Conservation (phyloP, 2,797 vertebrate species). For the Acrossocheilus fasciatus region DNA sequence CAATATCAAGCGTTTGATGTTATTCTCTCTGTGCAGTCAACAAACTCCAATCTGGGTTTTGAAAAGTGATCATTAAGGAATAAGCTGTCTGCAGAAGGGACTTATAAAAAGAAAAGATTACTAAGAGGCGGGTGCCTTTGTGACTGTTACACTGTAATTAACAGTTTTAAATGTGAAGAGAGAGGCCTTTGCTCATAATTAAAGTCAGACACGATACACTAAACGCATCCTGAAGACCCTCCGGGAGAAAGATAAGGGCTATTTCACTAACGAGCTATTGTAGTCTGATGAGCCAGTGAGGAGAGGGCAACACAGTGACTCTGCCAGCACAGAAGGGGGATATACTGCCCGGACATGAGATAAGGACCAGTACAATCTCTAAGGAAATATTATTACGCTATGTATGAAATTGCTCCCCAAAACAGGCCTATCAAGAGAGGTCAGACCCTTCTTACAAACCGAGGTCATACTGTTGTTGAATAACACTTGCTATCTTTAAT, state of each 20-base stretch:
- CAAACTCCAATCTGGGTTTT: slow-evolving; percentile 50
- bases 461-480: not conserved
- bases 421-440: slow-evolving; percentile 6
- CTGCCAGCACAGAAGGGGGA: not conserved
- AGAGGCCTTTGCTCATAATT: slow-evolving; percentile 63
- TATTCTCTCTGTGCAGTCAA: slow-evolving; percentile 44
- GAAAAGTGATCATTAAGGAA: slow-evolving; percentile 56
- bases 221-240: slow-evolving; percentile 48
- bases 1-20: slow-evolving; percentile 36
- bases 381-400: slow-evolving; percentile 10
- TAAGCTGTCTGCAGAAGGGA: slow-evolving; percentile 42
- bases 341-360: slow-evolving; percentile 34
- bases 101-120: slow-evolving; percentile 54
- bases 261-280: slow-evolving; percentile 62
- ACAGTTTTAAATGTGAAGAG: slow-evolving; percentile 57
- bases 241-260: slow-evolving; percentile 54
- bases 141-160: slow-evolving; percentile 59
- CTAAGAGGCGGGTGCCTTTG: slow-evolving; percentile 48
- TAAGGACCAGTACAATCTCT: slow-evolving; percentile 19
- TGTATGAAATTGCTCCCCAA: not conserved
- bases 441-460: not conserved
- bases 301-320: slow-evolving; percentile 32
- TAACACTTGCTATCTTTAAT: not conserved
- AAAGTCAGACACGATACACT: slow-evolving; percentile 57
- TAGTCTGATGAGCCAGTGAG: slow-evolving; percentile 34